phyloP scores from a whole-genome alignment of 2,888 invertebrate species.

The Trisateles emortualis region DNA sequence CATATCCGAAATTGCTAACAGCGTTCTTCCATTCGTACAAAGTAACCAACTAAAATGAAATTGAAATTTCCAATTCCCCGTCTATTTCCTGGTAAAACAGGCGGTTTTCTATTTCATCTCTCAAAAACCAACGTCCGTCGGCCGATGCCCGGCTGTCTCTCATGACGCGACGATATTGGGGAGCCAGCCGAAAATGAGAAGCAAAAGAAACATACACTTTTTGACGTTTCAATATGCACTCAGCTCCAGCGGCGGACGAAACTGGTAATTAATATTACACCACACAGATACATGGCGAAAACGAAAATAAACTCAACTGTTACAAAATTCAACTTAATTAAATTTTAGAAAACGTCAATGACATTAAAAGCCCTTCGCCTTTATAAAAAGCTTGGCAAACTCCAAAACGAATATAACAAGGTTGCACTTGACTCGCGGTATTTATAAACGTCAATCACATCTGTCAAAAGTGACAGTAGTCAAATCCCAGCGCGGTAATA shows the following conservation, averaged over 20 bases:
- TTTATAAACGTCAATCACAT: slow-evolving; percentile 84
- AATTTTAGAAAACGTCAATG: slow-evolving; percentile 46
- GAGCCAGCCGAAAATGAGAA: slow-evolving; percentile 80
- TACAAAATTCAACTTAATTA: slow-evolving; percentile 17
- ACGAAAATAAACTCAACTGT: slow-evolving; percentile 21
- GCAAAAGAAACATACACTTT: slow-evolving; percentile 79
- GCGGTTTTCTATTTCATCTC: slow-evolving; percentile 77
- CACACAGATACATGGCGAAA: slow-evolving; percentile 22
- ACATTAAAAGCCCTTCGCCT: slow-evolving; percentile 69
- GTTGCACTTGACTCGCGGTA: slow-evolving; percentile 79
- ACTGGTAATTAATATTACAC: slow-evolving; percentile 65
- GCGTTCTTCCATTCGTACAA: slow-evolving; percentile 61
- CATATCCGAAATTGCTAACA: slow-evolving; percentile 40
- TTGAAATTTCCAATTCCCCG: slow-evolving; percentile 79
- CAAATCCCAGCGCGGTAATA: slow-evolving; percentile 81
- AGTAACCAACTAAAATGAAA: slow-evolving; percentile 72
- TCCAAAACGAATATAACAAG: slow-evolving; percentile 70
- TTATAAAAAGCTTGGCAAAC: slow-evolving; percentile 68
- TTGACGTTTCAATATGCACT: slow-evolving; percentile 86
- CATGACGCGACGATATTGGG: slow-evolving; percentile 81
- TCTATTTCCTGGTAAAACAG: slow-evolving; percentile 82
- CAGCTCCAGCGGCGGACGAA: slow-evolving; percentile 64
- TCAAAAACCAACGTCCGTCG: slow-evolving; percentile 63
- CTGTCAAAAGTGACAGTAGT: slow-evolving; percentile 85
- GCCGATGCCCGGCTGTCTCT: slow-evolving; percentile 69